Conservation (phyloP, 2,888 invertebrate species). For the Tipula vernalis region DNA sequence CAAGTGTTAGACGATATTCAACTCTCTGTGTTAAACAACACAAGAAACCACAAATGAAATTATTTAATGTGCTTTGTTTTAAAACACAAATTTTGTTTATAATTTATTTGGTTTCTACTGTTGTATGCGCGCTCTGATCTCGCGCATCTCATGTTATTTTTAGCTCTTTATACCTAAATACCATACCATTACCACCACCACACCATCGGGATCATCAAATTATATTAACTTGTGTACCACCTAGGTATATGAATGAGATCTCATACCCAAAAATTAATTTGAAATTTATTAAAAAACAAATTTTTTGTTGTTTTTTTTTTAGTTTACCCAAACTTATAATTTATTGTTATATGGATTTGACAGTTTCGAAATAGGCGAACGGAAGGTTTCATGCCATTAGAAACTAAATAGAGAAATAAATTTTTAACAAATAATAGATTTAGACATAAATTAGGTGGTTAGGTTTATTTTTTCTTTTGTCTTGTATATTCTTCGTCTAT, state of each 20-base stretch:
- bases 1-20: background rate
- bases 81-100: background rate
- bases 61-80: conserved; percentile 4
- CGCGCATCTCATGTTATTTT: background rate
- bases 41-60: background rate
- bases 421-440: background rate
- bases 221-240: background rate
- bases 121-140: background rate
- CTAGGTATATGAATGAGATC: background rate
- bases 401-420: background rate
- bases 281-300: background rate
- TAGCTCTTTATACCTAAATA: background rate
- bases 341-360: background rate
- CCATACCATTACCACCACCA: background rate
- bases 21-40: background rate
- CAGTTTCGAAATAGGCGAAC: background rate
- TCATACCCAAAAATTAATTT: background rate
- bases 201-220: background rate
- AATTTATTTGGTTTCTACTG: background rate
- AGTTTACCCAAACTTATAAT: background rate
- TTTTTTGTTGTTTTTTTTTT: background rate
- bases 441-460: background rate
- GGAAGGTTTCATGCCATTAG: background rate
- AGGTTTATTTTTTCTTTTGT: background rate
- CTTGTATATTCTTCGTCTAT: background rate